Evolutionary conservation across 2,888 invertebrate genomes (phyloP).

Genomic region (Ophioninae sp.): DNA sequence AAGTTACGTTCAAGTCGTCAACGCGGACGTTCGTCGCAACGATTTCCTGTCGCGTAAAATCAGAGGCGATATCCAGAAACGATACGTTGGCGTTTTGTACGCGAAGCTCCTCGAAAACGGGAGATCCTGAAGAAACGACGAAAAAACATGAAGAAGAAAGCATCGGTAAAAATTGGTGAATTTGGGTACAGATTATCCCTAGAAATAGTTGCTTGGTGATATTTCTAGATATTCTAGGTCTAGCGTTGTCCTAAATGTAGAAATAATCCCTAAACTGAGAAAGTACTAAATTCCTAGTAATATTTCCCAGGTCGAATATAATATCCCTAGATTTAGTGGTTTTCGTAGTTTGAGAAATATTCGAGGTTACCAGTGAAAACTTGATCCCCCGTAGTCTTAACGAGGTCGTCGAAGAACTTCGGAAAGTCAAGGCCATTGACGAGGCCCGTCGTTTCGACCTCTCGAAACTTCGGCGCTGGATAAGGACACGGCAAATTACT

Average conservation of each 20-base stretch:
- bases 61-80: conserved; percentile 63
- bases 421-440: conserved; percentile 82
- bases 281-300: background rate
- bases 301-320: background rate
- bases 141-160: background rate
- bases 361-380: conserved; percentile 74
- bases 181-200: background rate
- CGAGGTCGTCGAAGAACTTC: conserved; percentile 80
- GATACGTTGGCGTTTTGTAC: conserved; percentile 58
- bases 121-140: conserved; percentile 62
- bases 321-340: background rate
- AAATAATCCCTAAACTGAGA: background rate
- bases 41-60: conserved; percentile 62
- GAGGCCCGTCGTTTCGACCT: conserved; percentile 80
- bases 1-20: conserved; percentile 64
- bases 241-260: background rate
- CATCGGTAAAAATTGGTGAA: background rate
- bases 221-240: background rate
- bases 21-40: conserved; percentile 55
- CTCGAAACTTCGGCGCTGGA: conserved; percentile 77
- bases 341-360: conserved; percentile 1
- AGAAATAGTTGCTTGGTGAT: background rate
- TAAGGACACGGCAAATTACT: conserved; percentile 70
- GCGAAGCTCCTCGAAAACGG: conserved; percentile 62
- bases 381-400: conserved; percentile 82